These are phyloP conservation scores for Anolis sagrei DNA, from an alignment of 2,113 vertebrate species.

Conservation along the genomic window DNA sequence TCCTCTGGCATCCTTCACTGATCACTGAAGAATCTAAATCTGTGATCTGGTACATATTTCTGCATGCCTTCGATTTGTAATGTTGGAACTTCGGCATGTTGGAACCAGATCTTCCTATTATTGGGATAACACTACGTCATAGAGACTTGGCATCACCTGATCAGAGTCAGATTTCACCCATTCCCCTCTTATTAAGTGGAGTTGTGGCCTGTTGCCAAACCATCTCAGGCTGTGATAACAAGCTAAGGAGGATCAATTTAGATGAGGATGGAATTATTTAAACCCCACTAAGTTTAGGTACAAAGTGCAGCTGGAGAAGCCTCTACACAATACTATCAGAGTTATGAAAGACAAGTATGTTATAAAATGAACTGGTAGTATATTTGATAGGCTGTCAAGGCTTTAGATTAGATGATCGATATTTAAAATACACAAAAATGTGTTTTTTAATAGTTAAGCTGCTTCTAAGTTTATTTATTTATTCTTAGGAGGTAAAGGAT, in stretches of 20 bases:
- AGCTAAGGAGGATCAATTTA: conserved; percentile 9
- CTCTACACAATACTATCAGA: fast-evolving
- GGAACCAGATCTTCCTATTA: no score
- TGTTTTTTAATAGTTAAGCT: not conserved
- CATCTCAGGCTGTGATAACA: not conserved
- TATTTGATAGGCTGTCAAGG: not conserved
- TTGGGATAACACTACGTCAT: not conserved
- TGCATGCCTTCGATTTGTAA: no score
- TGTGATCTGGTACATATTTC: no score
- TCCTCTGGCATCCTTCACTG: no score
- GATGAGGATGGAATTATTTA: conserved; percentile 38
- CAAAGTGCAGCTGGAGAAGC: not conserved
- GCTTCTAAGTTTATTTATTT: not conserved
- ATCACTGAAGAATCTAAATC: no score
- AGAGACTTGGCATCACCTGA: not conserved
- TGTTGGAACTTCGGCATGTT: no score
- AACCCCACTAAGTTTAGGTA: not conserved
- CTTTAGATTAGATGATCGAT: not conserved
- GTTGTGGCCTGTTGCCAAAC: not conserved
- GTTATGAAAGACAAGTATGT: conserved; percentile 3
- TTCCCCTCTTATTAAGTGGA: not conserved
- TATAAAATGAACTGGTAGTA: not conserved
- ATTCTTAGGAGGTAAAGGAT: not conserved
- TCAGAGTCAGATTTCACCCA: not conserved
- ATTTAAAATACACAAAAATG: not conserved